Evolutionary conservation across 1,140 invertebrate species (phyloP).

Genomic region (Meloidogyne floridensis): DNA sequence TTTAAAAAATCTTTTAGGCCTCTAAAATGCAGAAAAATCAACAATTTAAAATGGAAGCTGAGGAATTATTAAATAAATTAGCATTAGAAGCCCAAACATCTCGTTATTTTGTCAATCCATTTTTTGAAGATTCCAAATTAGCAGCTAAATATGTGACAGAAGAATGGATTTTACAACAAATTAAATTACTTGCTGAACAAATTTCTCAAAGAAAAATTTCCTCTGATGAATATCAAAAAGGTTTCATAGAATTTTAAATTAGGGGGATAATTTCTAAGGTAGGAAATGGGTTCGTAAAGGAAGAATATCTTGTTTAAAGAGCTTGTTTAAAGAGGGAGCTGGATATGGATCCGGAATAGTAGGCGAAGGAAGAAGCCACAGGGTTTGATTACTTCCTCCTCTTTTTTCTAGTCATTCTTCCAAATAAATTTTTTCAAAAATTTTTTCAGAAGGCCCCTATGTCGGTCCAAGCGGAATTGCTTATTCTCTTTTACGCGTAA

Average conservation of each 20-base stretch:
- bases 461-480: constrained; percentile 36
- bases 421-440: no score
- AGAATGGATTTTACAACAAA: background rate
- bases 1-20: no score
- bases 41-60: no score
- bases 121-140: background rate
- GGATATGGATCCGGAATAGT: no score
- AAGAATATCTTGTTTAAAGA: no score
- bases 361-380: no score
- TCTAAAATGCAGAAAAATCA: background rate
- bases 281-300: no score
- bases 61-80: no score
- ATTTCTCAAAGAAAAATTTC: background rate
- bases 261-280: no score
- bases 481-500: constrained; percentile 39
- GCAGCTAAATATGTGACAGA: background rate
- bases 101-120: constrained; percentile 2
- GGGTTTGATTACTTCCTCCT: no score
- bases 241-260: background rate
- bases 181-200: background rate
- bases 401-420: no score
- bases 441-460: constrained; percentile 34
- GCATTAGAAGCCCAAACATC: background rate
- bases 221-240: background rate
- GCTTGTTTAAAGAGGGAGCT: no score